Evolutionary conservation across 2,888 invertebrate genomes (phyloP).

Genomic region (Drosophila mayaguana): DNA sequence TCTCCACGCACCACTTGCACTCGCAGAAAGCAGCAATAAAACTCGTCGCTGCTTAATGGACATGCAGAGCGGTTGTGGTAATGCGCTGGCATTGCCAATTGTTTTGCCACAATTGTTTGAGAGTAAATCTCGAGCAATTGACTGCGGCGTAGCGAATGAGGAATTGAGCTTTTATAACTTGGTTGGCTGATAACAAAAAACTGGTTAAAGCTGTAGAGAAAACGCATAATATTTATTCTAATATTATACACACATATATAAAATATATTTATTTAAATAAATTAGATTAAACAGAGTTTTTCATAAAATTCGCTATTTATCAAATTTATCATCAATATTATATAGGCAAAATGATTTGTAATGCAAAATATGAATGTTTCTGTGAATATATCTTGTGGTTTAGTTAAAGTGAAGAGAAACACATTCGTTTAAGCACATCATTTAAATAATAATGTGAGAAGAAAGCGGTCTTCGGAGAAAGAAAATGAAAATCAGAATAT

Average conservation of each 20-base stretch:
- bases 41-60: constrained; percentile 49
- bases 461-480: constrained; percentile 8
- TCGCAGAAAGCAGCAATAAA: constrained; percentile 44
- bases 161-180: background rate
- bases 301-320: too few species aligned
- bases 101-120: constrained; percentile 58
- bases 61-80: constrained; percentile 50
- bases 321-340: too few species aligned
- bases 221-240: too few species aligned
- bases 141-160: background rate
- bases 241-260: too few species aligned
- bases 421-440: background rate
- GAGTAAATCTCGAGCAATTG: constrained; percentile 40
- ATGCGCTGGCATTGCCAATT: constrained; percentile 40
- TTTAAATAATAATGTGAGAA: constrained; percentile 6
- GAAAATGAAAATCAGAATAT: constrained; percentile 4
- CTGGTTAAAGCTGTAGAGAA: background rate
- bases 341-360: background rate
- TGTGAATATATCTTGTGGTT: background rate
- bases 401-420: background rate
- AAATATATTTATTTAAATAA: too few species aligned
- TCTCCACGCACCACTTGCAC: constrained; percentile 58
- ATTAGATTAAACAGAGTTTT: too few species aligned
- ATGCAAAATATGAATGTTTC: background rate
- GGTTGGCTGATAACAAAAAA: background rate